Evolutionary conservation across 1,140 invertebrate species (phyloP), one percentile per base, ranked within the genome.

Genomic region (Wiebesia pumilae): DNA sequence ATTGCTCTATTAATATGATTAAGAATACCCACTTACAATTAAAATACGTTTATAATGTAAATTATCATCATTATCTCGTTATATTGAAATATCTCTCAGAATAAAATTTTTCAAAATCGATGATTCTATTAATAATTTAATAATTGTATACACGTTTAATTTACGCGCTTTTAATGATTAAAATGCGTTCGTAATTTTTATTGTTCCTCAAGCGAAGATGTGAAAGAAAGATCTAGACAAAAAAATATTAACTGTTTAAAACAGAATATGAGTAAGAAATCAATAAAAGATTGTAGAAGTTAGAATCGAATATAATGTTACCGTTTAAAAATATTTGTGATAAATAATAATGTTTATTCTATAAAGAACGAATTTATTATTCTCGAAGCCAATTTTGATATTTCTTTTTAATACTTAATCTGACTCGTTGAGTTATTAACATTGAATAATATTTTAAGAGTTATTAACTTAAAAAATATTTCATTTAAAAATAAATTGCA

Each of bases 1-100:
- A 83, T 73, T 73, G 77, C 83, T 51, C 7, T 35, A 82, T 89
- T 85, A 87, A 83, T 87, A 87, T 84, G 30, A 82, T 87, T 88
- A 88, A 81, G 87, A 89, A 54, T 88, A 27, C 83, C 40, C 24
- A 73, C 79, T 88, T 87, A 86, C 69, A 81, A 81, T 78, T 84
- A 77, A 73, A 87, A 80, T 86, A 33, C 77, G 51, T 83, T 85
- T 78, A 83, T 86, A 88, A 83, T 67, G 83, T 87, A 77, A 89
- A 82, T 69, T 84, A 86, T 85, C 82, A 83, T 88, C 75, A 86
- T 88, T 78, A 69, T 86, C 80, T 81, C 86, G 84, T 89, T 87
- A 84, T 81, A 86, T 84, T 77, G n/a, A 78, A 85, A 21, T 33
- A 82, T 83, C 27, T 30, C 62, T 73, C 69, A 19, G 3, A 65